These are phyloP conservation scores for Nemotelus nigrinus DNA, from an alignment of 2,888 invertebrate species.

Conservation along the genomic window DNA sequence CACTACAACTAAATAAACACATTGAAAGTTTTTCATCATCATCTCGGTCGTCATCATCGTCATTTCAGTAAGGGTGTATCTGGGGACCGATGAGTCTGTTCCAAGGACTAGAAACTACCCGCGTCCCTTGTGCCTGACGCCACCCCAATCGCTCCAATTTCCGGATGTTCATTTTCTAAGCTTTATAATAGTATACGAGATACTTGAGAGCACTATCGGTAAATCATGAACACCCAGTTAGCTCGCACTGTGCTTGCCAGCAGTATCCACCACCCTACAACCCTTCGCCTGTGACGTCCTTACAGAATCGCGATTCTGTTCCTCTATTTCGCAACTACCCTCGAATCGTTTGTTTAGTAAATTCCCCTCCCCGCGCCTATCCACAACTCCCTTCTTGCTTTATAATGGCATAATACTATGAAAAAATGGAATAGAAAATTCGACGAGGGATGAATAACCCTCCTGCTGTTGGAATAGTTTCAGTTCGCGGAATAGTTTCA, in stretches of 20 bases:
- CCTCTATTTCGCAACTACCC: conserved; percentile 16
- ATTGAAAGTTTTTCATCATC: conserved; percentile 44
- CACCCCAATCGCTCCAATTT: conserved; percentile 5
- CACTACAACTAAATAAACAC: conserved; percentile 45
- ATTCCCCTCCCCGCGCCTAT: conserved; percentile 25
- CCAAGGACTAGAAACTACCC: conserved; percentile 37
- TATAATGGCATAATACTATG: conserved; percentile 45
- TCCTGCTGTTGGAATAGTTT: conserved; percentile 38
- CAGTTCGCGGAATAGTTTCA: conserved; percentile 42
- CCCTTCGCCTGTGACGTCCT: conserved; percentile 5
- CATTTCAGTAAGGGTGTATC: conserved; percentile 36
- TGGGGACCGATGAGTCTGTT: conserved; percentile 29
- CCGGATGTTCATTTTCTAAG: conserved; percentile 39
- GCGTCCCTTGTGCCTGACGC: neutral
- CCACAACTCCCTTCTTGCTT: conserved; percentile 34
- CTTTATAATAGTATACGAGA: neutral
- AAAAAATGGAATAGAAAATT: conserved; percentile 53
- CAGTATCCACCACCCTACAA: neutral
- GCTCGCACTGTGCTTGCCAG: conserved; percentile 1
- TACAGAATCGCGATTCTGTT: conserved; percentile 28
- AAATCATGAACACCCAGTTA: conserved; percentile 28
- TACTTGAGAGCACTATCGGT: conserved; percentile 38
- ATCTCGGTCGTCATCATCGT: conserved; percentile 25
- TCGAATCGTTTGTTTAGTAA: neutral
- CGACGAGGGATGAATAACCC: conserved; percentile 47